Percentiles rank a stretch among this genome's conserved stretches.
Evolutionary conservation across 2,113 vertebrate genomes (phyloP).

Genomic region (Neogobius melanostomus): DNA sequence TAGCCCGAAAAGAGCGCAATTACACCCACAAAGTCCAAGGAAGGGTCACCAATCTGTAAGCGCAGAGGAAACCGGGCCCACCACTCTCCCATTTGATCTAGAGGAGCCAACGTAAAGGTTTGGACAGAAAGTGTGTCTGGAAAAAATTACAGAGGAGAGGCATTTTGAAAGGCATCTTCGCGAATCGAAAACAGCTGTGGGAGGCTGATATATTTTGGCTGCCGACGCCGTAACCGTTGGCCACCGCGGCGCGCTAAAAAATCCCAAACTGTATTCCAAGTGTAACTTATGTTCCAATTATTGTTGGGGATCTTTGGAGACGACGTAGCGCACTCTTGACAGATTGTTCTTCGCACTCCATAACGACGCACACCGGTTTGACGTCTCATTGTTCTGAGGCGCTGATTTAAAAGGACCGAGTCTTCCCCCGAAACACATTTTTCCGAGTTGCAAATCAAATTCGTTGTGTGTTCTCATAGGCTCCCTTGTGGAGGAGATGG

Average conservation of each 20-base stretch:
- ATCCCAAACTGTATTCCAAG: neutral
- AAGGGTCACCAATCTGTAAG: conserved; percentile 22
- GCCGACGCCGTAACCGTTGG: neutral
- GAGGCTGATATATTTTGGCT: conserved; percentile 12
- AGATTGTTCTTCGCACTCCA: neutral
- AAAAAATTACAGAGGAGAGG: neutral
- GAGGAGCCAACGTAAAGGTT: conserved; percentile 1
- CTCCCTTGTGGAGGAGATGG: neutral
- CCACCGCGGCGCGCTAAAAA: neutral
- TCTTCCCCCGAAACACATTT: neutral
- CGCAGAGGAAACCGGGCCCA: neutral
- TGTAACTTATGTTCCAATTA: neutral
- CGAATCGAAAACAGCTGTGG: conserved; percentile 27
- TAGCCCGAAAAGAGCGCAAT: conserved; percentile 1
- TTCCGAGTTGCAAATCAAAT: conserved; percentile 7
- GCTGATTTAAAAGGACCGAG: neutral
- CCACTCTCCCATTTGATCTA: conserved; percentile 7
- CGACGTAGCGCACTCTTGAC: neutral
- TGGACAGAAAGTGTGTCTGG: conserved; percentile 1
- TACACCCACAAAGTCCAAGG: neutral
- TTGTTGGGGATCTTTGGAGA: neutral
- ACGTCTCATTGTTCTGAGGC: neutral
- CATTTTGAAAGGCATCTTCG: conserved; percentile 4
- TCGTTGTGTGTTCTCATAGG: neutral
- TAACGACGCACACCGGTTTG: neutral